Base-by-base conservation (phyloP, 2,113 vertebrate species). In the Prionailurus viverrinus region DNA sequence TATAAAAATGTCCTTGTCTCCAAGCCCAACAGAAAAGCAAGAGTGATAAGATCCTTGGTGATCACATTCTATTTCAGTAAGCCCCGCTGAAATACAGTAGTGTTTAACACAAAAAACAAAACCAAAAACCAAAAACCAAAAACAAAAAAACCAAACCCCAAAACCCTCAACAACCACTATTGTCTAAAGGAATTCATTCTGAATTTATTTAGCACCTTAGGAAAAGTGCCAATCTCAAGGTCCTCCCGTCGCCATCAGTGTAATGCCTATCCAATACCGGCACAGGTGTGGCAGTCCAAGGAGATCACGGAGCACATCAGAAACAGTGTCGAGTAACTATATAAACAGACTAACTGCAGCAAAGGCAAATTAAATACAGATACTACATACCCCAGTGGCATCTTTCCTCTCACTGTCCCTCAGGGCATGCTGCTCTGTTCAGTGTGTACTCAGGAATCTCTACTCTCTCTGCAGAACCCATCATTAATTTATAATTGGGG, bases 391-490 rank as follows among this genome's bases (percentile, higher is more conserved):
- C 63, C 93, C 19, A 76, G 80, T 7, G 91, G 89, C 58, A 19
- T 18, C 85, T 89, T 66, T 86, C 63, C 53, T 36, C 96, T 27
- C 21, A 53, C 53, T 65, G 55, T 89, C 95, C 66, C 97, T 63
- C 78, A 81, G 96, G 89, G 94, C 4, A 68, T 11, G 53, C 66
- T 15, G 71, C 87, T 41, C 80, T 18, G n/a, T 51, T 91, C 25
- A 45, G 11, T 61, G 15, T 29, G 29, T 16, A 5, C 39, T 53
- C 36, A 19, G 83, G 80, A 73, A n/a, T 53, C 61, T 69, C 94
- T 16, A 31, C n/a, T 58, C 66, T 78, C 45, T 65, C 68, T 45
- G 79, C 68, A 95, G 86, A 92, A 16, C 45, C 63, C 74, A 31
- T 90, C 92, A 55, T 39, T 76, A 94, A 76, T 90, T 90, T 63